These are phyloP conservation scores for Spodoptera littoralis DNA, from an alignment of 2,888 invertebrate genomes.

Conservation along the genomic window DNA sequence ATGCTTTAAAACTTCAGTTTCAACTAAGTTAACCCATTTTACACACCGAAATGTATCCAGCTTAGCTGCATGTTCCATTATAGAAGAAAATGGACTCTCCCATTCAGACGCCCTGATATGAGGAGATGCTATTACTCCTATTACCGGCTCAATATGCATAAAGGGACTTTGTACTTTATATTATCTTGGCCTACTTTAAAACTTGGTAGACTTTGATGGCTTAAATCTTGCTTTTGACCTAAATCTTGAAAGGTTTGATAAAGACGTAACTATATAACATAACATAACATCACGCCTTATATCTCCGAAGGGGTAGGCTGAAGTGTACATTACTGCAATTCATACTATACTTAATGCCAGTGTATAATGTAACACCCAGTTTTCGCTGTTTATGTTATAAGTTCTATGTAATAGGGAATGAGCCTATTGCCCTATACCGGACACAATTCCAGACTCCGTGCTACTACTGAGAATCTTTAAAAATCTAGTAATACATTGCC, in stretches of 20 bases:
- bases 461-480: too few species aligned
- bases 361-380: too few species aligned
- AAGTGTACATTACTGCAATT: too few species aligned
- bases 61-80: conserved; percentile 45
- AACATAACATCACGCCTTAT: too few species aligned
- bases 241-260: not conserved
- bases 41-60: conserved; percentile 39
- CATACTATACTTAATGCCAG: too few species aligned
- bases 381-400: too few species aligned
- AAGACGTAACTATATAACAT: not conserved
- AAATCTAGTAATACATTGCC: too few species aligned
- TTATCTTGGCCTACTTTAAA: not conserved
- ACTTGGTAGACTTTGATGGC: not conserved
- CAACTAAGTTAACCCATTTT: conserved; percentile 17
- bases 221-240: not conserved
- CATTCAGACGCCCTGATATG: conserved; percentile 29
- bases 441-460: too few species aligned
- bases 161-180: conserved; percentile 1
- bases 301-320: too few species aligned
- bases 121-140: conserved; percentile 11
- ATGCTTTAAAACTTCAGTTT: not conserved
- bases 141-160: conserved; percentile 21
- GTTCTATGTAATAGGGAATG: too few species aligned
- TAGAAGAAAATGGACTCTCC: conserved; percentile 42
- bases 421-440: too few species aligned